Base-by-base conservation (phyloP, 2,797 vertebrate genomes). In the Pseudopleuronectes americanus region DNA sequence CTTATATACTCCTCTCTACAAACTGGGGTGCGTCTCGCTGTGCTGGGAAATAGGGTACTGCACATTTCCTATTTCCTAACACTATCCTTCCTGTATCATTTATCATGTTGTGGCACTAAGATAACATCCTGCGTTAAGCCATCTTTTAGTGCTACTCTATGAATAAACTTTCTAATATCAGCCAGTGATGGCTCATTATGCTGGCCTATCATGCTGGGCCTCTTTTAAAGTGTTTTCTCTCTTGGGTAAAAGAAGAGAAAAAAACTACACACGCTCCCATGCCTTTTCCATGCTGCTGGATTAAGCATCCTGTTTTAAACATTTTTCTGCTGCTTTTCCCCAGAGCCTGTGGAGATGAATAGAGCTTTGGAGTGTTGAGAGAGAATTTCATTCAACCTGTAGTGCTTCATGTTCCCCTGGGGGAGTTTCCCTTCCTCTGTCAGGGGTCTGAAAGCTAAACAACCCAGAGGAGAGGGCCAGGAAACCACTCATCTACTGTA, bases 101-200 rank as follows among this genome's bases (percentile, higher is more conserved):
- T 90, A 91, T 92, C 90, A 91, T 79, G 84, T 81, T 81, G 80
- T 84, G 86, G 82, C 88, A 87, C 89, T 86, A 90, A 87, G 87
- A 91, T 90, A 92, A 86, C 84, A 89, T 90, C 83, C 84, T 71
- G 74, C 77, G 83, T 86, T 82, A 78, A 84, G 79, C 81, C 87
- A 81, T 88, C 85, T 87, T 77, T 79, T 79, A 24, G 64, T 71
- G 79, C 65, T 80, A 59, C 80, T 88, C 87, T 74, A 85, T 88
- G 88, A 89, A 91, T 88, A 90, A 90, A 92, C 88, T 73, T 84
- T 81, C 84, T 91, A 86, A 92, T 90, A 93, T 90, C 88, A 89
- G 70, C 72, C 67, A 68, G 89, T 76, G 88, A 90, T 84, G 87
- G 89, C 89, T 91, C 88, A 89, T 93, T 90, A 91, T 90, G 84